These are phyloP conservation scores for Drosophila tripunctata DNA, from an alignment of 2,888 invertebrate genomes.

Conservation along the genomic window DNA sequence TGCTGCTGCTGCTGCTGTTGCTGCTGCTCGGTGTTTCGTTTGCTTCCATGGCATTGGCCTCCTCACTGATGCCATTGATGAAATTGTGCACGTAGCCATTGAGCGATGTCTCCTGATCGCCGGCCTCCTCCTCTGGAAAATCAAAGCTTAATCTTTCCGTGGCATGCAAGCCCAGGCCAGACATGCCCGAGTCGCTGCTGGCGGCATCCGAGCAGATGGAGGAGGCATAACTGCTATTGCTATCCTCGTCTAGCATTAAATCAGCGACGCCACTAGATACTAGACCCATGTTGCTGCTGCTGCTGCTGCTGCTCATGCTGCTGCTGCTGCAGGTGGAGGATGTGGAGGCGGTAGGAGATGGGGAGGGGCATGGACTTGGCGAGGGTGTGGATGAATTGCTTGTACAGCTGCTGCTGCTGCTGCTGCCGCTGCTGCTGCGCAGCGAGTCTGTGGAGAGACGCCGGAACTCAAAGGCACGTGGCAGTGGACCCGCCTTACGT, in stretches of 20 bases:
- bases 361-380: too few species aligned
- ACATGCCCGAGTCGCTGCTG: conserved; percentile 55
- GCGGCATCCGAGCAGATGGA: conserved; percentile 59
- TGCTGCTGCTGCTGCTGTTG: conserved; percentile 28
- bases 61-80: conserved; percentile 83
- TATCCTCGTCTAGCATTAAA: conserved; percentile 75
- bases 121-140: conserved; percentile 81
- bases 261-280: neutral
- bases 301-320: too few species aligned
- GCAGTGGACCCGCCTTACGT: conserved; percentile 87
- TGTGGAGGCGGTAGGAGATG: conserved; percentile 62
- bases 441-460: conserved; percentile 80
- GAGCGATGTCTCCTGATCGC: conserved; percentile 79
- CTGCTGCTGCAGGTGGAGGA: neutral
- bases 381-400: too few species aligned
- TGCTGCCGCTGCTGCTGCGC: conserved; percentile 57
- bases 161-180: conserved; percentile 48
- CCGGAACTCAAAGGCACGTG: conserved; percentile 85
- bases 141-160: conserved; percentile 80
- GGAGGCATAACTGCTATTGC: conserved; percentile 72
- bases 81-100: conserved; percentile 84
- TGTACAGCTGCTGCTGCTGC: conserved; percentile 58
- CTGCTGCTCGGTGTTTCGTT: conserved; percentile 30
- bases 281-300: too few species aligned
- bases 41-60: conserved; percentile 64